Evolutionary conservation across 2,797 vertebrate species (phyloP).

Genomic region (Coendou prehensilis): DNA sequence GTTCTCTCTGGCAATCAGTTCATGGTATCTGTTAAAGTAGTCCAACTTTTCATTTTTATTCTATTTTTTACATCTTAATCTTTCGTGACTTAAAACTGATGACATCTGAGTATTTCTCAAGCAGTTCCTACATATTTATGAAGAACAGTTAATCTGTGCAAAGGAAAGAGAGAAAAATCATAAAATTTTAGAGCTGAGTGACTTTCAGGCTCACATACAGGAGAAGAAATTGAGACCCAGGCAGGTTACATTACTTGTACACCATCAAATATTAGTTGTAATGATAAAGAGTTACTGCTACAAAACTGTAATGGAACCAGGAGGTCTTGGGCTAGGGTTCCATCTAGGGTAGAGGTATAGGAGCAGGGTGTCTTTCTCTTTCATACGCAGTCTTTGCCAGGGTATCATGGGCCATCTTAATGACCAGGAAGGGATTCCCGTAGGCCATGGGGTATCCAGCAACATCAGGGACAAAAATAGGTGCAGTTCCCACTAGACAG

Average conservation of each 20-base stretch:
- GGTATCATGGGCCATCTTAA: neutral
- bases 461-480: neutral
- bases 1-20: constrained; percentile 60
- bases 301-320: neutral
- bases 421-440: neutral
- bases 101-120: constrained; percentile 76
- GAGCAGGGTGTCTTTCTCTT: neutral
- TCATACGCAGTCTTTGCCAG: neutral
- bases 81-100: constrained; percentile 75
- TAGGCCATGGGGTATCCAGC: neutral
- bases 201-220: neutral
- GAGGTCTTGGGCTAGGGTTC: neutral
- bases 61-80: constrained; percentile 76
- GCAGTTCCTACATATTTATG: constrained; percentile 81
- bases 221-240: constrained; percentile 33
- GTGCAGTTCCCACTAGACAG: neutral
- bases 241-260: neutral
- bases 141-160: constrained; percentile 74
- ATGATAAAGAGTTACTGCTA: neutral
- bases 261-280: neutral
- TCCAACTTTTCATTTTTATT: constrained; percentile 80
- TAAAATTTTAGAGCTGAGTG: constrained; percentile 63
- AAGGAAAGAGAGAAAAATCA: constrained; percentile 52
- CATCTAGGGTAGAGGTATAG: neutral
- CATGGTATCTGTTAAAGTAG: constrained; percentile 75